A percentile compares a stretch with the other conserved stretches of the same genome.
Evolutionary conservation across 2,888 invertebrate species (phyloP).

Genomic region (Apodemia zela): DNA sequence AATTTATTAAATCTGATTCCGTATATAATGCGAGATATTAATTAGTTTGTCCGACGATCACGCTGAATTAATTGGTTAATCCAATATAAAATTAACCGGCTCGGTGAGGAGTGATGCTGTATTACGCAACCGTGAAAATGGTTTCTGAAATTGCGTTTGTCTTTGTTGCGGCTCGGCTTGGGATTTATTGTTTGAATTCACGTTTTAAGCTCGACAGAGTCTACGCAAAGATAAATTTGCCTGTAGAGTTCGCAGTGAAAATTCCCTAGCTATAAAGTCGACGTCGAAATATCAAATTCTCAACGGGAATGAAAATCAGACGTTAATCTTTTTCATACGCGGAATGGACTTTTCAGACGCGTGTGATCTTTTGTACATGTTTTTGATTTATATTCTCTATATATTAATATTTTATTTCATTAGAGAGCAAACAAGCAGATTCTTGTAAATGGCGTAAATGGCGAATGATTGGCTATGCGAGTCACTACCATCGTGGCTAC

Average conservation of each 20-base stretch:
- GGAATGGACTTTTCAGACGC: conserved; percentile 1
- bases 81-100: conserved; percentile 44
- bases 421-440: too few species aligned
- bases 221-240: conserved; percentile 22
- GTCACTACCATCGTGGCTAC: too few species aligned
- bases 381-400: too few species aligned
- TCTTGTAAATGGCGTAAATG: too few species aligned
- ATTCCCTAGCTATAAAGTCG: conserved; percentile 6
- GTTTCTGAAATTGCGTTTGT: conserved; percentile 28
- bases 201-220: conserved; percentile 17
- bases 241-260: neutral
- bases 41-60: conserved; percentile 63
- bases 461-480: too few species aligned
- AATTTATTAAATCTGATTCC: conserved; percentile 12
- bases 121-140: conserved; percentile 33
- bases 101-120: conserved; percentile 32
- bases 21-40: conserved; percentile 41
- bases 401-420: too few species aligned
- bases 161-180: conserved; percentile 27
- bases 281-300: conserved; percentile 13
- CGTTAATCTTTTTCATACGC: conserved; percentile 2
- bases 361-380: neutral
- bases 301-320: neutral
- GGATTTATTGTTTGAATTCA: conserved; percentile 20
- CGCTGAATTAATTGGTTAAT: conserved; percentile 68